Base-by-base conservation (phyloP, 2,888 invertebrate genomes). In the Hypolimnas misippus region DNA sequence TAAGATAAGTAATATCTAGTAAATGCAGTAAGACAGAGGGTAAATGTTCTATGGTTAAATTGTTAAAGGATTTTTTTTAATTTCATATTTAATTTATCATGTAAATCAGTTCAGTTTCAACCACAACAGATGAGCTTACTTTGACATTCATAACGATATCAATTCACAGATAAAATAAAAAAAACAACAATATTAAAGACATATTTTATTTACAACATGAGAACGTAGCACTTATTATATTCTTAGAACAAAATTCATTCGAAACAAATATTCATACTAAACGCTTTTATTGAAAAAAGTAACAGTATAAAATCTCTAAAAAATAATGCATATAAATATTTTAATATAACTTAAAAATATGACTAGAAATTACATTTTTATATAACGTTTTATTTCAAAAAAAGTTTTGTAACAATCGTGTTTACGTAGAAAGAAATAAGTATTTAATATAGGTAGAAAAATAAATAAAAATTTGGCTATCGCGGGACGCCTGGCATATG, bases 181-280 rank as follows among this genome's bases (percentile, higher is more conserved):
- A 60, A 60, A 29, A 33, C 29, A 16, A 25, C n/a, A 12, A 42
- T 17, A 65, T 44, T 44, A 49, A 42, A 49, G 8, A 50, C 31
- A 65, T 7, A 29, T 35, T 68, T 68, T 68, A 68, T 68, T 68
- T 87, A 87, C 82, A 85, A 77, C 72, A 71, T 77, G 68, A 69
- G 19, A 54, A 86, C 88, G 86, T 87, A 88, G 86, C 83, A 86
- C 87, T 81, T 87, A 87, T 87, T 84, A 86, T 86, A 87, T 81
- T 85, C 84, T 84, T 71, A 70, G 72, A 71, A 76, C 62, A 77
- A 69, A 74, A 44, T 14, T 40, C 21, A n/a, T 33, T 50, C 21
- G 35, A 17, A 12, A 58, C 25, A 51, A 29, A 25, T 2, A 49
- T 51, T 16, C 7, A 35, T n/a, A 33, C 17, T 31, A 42, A 35